A percentile compares a stretch with the other conserved stretches of the same genome.
Conservation (phyloP, 2,797 vertebrate genomes). For the Zenarchopterus dispar region DNA sequence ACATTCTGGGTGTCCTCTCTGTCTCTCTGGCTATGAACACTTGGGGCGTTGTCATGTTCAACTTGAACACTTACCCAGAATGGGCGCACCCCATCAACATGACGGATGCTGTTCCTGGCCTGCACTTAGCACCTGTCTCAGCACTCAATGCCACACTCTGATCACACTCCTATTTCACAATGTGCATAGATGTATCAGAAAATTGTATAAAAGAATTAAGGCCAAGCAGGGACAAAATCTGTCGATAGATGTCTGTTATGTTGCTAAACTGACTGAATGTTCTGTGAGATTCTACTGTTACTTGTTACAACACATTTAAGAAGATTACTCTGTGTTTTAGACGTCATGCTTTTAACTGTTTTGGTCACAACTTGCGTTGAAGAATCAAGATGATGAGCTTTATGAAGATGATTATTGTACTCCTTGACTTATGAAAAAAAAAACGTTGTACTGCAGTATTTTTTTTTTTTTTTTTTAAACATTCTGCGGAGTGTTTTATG, state of each 20-base stretch:
- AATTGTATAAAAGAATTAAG: slow-evolving; percentile 21
- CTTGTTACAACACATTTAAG: slow-evolving; percentile 15
- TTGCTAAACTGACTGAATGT: slow-evolving; percentile 7
- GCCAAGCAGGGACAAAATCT: slow-evolving; percentile 32
- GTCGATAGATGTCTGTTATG: slow-evolving; percentile 4
- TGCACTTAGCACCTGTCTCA: slow-evolving; percentile 70
- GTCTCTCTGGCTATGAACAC: slow-evolving; percentile 95
- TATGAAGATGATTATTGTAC: background rate
- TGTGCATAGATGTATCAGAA: background rate
- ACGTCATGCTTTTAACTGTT: slow-evolving; percentile 19
- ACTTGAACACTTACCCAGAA: slow-evolving; percentile 86
- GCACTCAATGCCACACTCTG: slow-evolving; percentile 75
- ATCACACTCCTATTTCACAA: slow-evolving; percentile 15
- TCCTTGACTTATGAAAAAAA: background rate
- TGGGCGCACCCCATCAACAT: slow-evolving; percentile 87
- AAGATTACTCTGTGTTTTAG: background rate
- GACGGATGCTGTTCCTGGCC: slow-evolving; percentile 57
- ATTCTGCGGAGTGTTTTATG: slow-evolving; percentile 16
- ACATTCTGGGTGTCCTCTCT: slow-evolving; percentile 90
- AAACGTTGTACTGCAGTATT: too few species aligned
- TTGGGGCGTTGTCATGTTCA: slow-evolving; percentile 92
- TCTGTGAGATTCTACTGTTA: slow-evolving; percentile 36
- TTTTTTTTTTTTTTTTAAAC: slow-evolving; percentile 5
- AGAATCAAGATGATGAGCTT: background rate
- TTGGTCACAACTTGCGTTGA: slow-evolving; percentile 8